Evolutionary conservation across 2,888 invertebrate species (phyloP), one percentile per base, ranked within the genome.

Genomic region (Tenthredo mesomela): DNA sequence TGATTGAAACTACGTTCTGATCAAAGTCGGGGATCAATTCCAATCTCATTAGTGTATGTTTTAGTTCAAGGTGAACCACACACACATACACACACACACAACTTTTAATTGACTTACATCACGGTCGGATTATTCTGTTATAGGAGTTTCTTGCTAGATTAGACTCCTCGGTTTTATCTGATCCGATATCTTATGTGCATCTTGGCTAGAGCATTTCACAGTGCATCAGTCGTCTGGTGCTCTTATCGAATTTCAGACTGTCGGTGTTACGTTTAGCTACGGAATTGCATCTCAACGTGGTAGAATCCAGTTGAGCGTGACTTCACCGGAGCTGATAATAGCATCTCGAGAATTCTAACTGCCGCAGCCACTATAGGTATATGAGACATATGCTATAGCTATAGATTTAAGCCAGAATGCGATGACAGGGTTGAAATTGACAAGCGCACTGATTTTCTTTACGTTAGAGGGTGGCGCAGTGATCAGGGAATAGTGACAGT

Each of bases 161-260:
- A 29, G 54, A 47, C 54, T 54, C 12, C 43, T 9, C 9, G 73
- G 5, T 21, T 43, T n/a, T 43, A n/a, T 43, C 77, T n/a, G 54
- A 77, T 47, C 77, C 18, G 54, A 77, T 50, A 33, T 40, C 15
- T 54, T 77, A 50, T 29, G 33, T 18, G 54, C 29, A 54, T 33
- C 54, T 29, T 29, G 61, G 61, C 40, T 40, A 15, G 12, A 40
- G 61, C 40, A 37, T 37, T 61, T 80, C 21, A 18, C 54, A 29
- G 77, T 77, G 77, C 77, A 61, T 80, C 80, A 54, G 18, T 50
- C 15, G 15, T 29, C 37, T 21, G 21, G 21, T n/a, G n/a, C 33
- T 29, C 21, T 80, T 80, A 58, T 80, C 61, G 61, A 80, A 40
- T 58, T 80, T 61, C 58, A 50, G 54, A 77, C 33, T 15, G 47